phyloP scores from a whole-genome alignment of 1,140 invertebrate species.

The Zeugodacus cucurbitae region DNA sequence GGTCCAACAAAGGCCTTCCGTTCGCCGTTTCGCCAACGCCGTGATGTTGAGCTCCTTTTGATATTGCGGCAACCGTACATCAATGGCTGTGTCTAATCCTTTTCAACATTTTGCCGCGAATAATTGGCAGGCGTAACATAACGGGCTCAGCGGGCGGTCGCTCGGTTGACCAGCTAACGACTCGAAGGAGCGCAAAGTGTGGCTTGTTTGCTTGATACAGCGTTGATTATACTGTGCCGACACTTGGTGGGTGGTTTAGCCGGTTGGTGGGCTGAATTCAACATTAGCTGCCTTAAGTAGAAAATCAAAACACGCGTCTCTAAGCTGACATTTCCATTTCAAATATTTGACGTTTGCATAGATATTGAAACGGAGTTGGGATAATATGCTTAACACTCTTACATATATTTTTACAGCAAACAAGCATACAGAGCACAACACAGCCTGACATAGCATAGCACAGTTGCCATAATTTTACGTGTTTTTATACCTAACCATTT shows the following conservation, averaged over 20 bases:
- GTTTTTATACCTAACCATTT: not conserved
- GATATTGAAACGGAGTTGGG: not conserved
- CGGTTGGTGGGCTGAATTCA: not conserved
- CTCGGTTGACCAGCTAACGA: not conserved
- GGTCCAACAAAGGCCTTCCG: not conserved
- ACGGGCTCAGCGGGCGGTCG: not conserved
- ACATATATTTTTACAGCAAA: too few species aligned
- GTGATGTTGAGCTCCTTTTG: not conserved
- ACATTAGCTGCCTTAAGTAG: not conserved
- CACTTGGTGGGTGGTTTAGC: not conserved
- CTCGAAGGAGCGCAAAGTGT: not conserved
- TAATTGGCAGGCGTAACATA: slow-evolving; percentile 9
- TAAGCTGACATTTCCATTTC: not conserved
- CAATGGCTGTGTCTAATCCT: not conserved
- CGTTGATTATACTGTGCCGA: not conserved
- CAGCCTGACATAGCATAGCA: not conserved
- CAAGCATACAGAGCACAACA: not conserved
- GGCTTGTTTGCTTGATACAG: not conserved
- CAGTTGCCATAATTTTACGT: not conserved
- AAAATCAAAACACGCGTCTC: not conserved
- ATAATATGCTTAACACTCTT: too few species aligned
- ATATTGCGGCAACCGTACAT: not conserved
- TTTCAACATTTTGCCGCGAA: not conserved
- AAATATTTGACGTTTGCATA: not conserved
- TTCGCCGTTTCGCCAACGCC: not conserved